These are phyloP conservation scores for Drosophila acutilabella DNA, from an alignment of 2,888 invertebrate species.

Conservation along the genomic window DNA sequence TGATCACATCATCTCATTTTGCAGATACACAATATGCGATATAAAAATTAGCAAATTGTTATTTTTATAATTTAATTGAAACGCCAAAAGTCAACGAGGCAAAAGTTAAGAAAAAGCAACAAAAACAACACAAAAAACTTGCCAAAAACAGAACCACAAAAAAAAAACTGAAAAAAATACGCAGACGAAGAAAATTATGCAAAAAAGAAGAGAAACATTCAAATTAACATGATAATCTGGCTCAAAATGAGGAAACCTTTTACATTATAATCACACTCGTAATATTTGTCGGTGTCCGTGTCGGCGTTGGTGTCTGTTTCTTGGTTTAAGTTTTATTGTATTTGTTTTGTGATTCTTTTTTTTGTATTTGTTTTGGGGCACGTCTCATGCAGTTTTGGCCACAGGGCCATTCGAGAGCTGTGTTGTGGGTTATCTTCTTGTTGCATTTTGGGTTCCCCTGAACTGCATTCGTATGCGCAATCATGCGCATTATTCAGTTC, in stretches of 20 bases:
- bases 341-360: constrained; percentile 6
- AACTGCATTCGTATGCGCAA: constrained; percentile 53
- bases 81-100: constrained; percentile 58
- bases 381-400: constrained; percentile 16
- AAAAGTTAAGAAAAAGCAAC: constrained; percentile 35
- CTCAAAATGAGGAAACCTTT: constrained; percentile 49
- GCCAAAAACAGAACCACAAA: constrained; percentile 41
- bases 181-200: constrained; percentile 37
- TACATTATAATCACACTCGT: constrained; percentile 40
- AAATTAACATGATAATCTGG: constrained; percentile 69
- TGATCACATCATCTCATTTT: constrained; percentile 31
- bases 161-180: constrained; percentile 20
- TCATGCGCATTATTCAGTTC: constrained; percentile 67
- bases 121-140: constrained; percentile 28
- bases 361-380: constrained; percentile 25
- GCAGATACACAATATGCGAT: constrained; percentile 41
- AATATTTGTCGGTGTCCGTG: constrained; percentile 21
- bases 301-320: constrained; percentile 29
- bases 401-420: constrained; percentile 32
- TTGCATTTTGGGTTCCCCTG: constrained; percentile 20
- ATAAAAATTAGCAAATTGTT: constrained; percentile 75
- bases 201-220: constrained; percentile 31
- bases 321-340: constrained; percentile 17
- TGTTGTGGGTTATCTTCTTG: constrained; percentile 16
- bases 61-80: constrained; percentile 77